phyloP scores from a whole-genome alignment of 2,113 vertebrate genomes.

The Tauraco erythrolophus region DNA sequence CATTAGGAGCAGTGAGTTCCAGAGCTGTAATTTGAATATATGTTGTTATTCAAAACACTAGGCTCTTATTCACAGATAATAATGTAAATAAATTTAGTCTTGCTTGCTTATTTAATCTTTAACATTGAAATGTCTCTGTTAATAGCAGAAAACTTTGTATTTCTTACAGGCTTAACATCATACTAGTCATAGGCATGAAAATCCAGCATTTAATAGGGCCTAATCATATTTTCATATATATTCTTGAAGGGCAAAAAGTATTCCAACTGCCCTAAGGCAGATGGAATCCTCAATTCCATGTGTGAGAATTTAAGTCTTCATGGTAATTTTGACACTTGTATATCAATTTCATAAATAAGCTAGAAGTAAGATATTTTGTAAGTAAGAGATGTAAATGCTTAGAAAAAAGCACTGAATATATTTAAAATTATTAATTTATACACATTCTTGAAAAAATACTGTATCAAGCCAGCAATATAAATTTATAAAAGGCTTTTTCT shows the following conservation, averaged over 20 bases:
- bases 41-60: neutral
- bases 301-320: constrained; percentile 20
- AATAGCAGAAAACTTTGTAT: neutral
- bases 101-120: constrained; percentile 10
- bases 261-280: neutral
- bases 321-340: neutral
- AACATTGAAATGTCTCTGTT: neutral
- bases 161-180: neutral
- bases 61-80: neutral
- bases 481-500: neutral
- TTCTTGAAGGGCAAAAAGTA: neutral
- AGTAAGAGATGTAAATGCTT: neutral
- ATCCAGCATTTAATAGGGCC: neutral
- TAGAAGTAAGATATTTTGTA: neutral
- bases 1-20: neutral
- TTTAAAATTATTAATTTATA: neutral
- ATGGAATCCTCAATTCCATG: neutral
- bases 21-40: neutral
- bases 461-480: neutral
- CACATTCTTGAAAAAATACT: neutral
- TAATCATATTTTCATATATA: neutral
- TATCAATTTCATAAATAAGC: constrained; percentile 9
- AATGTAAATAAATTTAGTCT: constrained; percentile 5
- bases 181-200: constrained; percentile 3
- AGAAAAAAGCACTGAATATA: neutral